Conservation (phyloP, 64 coral and sea anemone genomes). For the Montipora capricornis region DNA sequence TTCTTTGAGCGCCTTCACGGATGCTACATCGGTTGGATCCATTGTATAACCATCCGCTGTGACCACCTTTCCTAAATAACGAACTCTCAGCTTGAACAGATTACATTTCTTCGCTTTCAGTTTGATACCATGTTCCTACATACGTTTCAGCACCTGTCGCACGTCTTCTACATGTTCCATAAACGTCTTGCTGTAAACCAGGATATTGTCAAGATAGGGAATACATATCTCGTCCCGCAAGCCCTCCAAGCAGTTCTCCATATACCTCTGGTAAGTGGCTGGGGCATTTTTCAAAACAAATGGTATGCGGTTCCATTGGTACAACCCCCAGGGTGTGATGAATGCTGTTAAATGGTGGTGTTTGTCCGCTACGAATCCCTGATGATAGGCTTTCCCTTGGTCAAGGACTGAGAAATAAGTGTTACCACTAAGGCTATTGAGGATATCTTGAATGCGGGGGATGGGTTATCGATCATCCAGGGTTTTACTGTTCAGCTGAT, state of each 20-base stretch:
- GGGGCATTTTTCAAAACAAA: conserved; percentile 38
- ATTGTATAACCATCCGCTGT: background rate
- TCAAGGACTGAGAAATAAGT: background rate
- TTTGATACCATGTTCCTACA: background rate
- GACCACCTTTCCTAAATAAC: background rate
- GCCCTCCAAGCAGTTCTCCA: conserved; percentile 18
- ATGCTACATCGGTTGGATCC: background rate
- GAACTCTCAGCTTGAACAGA: background rate
- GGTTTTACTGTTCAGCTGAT: background rate
- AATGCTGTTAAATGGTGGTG: conserved; percentile 6
- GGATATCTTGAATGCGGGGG: background rate
- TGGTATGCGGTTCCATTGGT: conserved; percentile 23
- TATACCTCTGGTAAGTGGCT: conserved; percentile 21
- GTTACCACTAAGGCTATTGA: conserved; percentile 2
- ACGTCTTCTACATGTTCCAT: background rate
- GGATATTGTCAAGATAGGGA: conserved; percentile 12
- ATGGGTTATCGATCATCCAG: background rate
- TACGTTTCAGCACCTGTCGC: background rate
- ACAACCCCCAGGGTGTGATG: conserved; percentile 20
- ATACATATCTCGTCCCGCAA: conserved; percentile 24
- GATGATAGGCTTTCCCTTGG: conserved; percentile 15
- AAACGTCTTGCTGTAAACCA: conserved; percentile 10
- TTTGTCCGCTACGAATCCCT: conserved; percentile 13
- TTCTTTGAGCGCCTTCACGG: background rate
- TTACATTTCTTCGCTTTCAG: background rate